Evolutionary conservation across 2,113 vertebrate species (phyloP).

Genomic region (Cnemophilus loriae): DNA sequence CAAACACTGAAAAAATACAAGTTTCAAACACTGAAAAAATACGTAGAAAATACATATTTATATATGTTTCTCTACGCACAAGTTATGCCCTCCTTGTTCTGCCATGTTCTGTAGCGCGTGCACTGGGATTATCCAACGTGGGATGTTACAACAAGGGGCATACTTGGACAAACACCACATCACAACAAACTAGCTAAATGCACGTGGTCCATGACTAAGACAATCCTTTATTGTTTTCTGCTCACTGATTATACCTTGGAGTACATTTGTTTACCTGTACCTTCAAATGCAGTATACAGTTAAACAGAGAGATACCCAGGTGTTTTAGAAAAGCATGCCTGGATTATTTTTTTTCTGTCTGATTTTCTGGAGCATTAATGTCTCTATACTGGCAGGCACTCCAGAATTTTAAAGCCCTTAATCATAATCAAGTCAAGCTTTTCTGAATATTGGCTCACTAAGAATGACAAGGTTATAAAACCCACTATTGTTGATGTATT

Average conservation of each 20-base stretch:
- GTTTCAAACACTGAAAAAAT: not conserved
- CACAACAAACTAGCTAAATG: not conserved
- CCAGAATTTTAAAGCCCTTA: not conserved
- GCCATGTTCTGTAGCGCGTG: not conserved
- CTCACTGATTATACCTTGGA: not conserved
- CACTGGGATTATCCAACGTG: not conserved
- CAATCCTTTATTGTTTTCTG: not conserved
- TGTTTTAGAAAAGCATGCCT: not conserved
- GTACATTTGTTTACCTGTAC: not conserved
- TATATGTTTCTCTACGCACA: not conserved
- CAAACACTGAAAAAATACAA: not conserved
- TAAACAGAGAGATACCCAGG: not conserved
- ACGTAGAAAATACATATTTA: not conserved
- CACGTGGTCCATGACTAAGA: not conserved
- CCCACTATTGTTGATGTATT: not conserved
- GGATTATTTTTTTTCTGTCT: not conserved
- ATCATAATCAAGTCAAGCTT: not conserved
- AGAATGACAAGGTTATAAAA: not conserved
- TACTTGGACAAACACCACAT: not conserved
- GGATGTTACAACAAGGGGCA: not conserved
- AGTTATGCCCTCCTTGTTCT: fast-evolving
- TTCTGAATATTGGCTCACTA: not conserved
- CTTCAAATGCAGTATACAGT: not conserved
- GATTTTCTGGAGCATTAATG: not conserved
- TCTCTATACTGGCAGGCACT: not conserved